Base-by-base conservation (phyloP, 2,113 vertebrate species). In the Seriola aureovittata region DNA sequence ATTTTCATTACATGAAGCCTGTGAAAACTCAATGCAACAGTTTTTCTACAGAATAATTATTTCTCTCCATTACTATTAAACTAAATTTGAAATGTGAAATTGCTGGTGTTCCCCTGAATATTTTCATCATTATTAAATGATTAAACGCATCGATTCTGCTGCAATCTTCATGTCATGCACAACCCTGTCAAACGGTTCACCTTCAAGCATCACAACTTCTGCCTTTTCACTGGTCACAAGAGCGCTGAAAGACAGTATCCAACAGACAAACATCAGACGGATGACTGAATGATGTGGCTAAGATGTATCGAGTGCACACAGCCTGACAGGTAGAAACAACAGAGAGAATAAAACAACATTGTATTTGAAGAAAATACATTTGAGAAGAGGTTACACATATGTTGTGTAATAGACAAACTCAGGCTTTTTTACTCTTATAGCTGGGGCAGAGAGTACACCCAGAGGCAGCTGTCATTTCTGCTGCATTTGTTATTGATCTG, bases 261-360 rank as follows among this genome's bases (percentile, higher is more conserved):
- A 57, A 10, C 58, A 66, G 60, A 68, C 72, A 76, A 78, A 79
- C 80, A 79, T 70, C 70, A 76, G 62, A 90, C 79, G 60, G 75
- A 67, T 54, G 82, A 71, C 68, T 74, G 75, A 60, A 38, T 79
- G 60, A 62, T 57, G 57, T 11, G 46, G 46, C 77, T 75, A 8
- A 57, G 57, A 77, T 65, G 58, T 54, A 70, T 68, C 8, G 3
- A 54, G 25, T 60, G 34, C 68, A 34, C 25, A 5, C 52, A 29
- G 57, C 0, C 50, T 78, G 75, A 81, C 23, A 36, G 16, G 38
- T 19, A 40, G 62, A 54, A 36, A 79, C 19, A 69, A 42, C 34
- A 48, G 23, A 71, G n/a, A 40, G 44, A 71, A 68, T 46, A 17
- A 70, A 77, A 78, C 19, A 59, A 54, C 63, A 29, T 17, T 2